phyloP scores from a whole-genome alignment of 2,113 vertebrate species.

The Petrocephalus zakoni region DNA sequence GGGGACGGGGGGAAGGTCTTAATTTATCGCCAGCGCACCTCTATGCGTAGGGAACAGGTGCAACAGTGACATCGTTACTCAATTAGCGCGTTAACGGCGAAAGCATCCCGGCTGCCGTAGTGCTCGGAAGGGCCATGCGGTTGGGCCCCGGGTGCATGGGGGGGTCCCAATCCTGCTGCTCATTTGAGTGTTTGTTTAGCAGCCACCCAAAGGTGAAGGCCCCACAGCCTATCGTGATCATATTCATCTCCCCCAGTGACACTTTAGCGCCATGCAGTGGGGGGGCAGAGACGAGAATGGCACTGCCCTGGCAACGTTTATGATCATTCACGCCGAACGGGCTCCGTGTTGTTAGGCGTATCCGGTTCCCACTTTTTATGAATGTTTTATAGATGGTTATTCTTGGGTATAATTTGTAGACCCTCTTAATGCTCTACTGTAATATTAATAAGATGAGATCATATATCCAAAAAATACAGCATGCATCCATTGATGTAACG shows the following conservation, averaged over 20 bases:
- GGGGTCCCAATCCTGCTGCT: slow-evolving; percentile 40
- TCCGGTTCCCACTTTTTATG: background rate
- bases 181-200: slow-evolving; percentile 28
- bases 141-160: slow-evolving; percentile 47
- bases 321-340: background rate
- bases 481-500: background rate
- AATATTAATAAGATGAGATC: slow-evolving; percentile 9
- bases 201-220: slow-evolving; percentile 43
- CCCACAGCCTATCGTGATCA: slow-evolving; percentile 25
- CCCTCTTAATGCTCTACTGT: background rate
- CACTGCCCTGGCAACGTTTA: background rate
- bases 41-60: slow-evolving; percentile 46
- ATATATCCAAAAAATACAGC: background rate
- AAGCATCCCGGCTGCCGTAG: slow-evolving; percentile 45
- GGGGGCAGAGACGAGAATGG: background rate
- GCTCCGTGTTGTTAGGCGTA: background rate
- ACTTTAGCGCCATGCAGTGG: background rate
- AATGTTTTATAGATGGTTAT: slow-evolving; percentile 10
- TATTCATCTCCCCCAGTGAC: background rate
- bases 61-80: slow-evolving; percentile 49
- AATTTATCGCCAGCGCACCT: slow-evolving; percentile 45
- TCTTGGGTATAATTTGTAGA: background rate
- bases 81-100: slow-evolving; percentile 51
- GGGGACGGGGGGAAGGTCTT: slow-evolving; percentile 27
- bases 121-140: slow-evolving; percentile 49